These are phyloP conservation scores for Dexiosoma caninum DNA, from an alignment of 2,888 invertebrate genomes.

Conservation along the genomic window DNA sequence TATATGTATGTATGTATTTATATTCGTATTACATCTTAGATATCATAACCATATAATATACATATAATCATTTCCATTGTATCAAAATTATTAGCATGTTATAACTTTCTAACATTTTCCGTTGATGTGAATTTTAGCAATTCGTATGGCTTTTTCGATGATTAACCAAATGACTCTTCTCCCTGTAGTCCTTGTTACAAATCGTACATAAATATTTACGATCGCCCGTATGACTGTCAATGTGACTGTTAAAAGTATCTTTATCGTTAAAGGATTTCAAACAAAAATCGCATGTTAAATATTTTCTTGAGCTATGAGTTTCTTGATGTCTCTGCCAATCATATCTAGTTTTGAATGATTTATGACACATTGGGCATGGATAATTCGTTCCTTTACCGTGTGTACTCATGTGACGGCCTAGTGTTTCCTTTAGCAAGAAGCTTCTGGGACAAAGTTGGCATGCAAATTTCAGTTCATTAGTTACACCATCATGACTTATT, in stretches of 20 bases:
- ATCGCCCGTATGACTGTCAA: slow-evolving; percentile 12
- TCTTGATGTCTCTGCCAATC: slow-evolving; percentile 22
- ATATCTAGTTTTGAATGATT: slow-evolving; percentile 13
- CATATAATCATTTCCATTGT: neutral
- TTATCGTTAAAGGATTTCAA: neutral
- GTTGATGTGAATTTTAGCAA: neutral
- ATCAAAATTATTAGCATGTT: no score
- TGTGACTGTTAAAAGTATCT: slow-evolving; percentile 1
- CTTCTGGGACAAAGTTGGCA: slow-evolving; percentile 3
- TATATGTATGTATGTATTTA: no score
- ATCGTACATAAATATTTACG: slow-evolving; percentile 12
- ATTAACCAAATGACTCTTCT: slow-evolving; percentile 24
- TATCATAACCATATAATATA: neutral
- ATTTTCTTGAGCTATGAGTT: slow-evolving; percentile 23
- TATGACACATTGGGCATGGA: slow-evolving; percentile 18
- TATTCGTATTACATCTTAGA: no score
- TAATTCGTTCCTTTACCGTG: neutral
- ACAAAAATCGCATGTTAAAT: slow-evolving; percentile 31
- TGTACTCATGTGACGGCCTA: neutral
- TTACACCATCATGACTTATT: neutral
- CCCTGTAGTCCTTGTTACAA: slow-evolving; percentile 7
- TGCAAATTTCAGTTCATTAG: neutral
- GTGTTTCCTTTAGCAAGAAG: neutral
- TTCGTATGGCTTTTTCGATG: slow-evolving; percentile 1
- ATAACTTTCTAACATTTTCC: no score